Conservation (phyloP, 1,140 invertebrate species). For the Nasonia vitripennis region DNA sequence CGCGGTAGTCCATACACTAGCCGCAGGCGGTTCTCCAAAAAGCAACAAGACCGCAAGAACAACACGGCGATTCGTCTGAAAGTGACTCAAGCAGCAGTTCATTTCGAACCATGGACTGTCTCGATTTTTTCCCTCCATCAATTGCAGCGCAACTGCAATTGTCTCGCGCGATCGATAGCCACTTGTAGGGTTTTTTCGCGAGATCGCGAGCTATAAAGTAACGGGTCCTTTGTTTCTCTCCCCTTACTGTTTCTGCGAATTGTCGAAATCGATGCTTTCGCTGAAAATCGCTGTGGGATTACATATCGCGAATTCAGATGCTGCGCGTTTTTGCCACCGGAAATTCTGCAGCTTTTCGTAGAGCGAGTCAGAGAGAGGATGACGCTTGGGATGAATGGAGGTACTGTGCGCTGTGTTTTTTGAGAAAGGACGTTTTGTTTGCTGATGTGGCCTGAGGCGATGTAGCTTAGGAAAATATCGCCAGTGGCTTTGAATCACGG, state of each 20-base stretch:
- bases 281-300: background rate
- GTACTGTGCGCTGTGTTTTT: background rate
- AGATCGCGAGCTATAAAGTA: background rate
- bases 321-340: background rate
- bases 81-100: background rate
- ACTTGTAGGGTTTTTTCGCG: background rate
- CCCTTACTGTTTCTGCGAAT: conserved; percentile 1
- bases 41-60: too few species aligned
- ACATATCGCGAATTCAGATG: background rate
- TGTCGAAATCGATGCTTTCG: conserved; percentile 16
- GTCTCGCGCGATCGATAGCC: background rate
- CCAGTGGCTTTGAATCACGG: background rate
- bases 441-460: background rate
- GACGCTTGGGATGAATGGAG: background rate
- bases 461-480: background rate
- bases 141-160: background rate
- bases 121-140: background rate
- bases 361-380: background rate
- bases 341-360: background rate
- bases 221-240: background rate
- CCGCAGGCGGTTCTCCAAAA: too few species aligned
- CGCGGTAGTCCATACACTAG: too few species aligned
- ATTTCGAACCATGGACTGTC: background rate
- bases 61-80: background rate
- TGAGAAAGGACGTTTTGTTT: background rate